Evolutionary conservation across 2,797 vertebrate species (phyloP).

Genomic region (Phoxinus dragarum): DNA sequence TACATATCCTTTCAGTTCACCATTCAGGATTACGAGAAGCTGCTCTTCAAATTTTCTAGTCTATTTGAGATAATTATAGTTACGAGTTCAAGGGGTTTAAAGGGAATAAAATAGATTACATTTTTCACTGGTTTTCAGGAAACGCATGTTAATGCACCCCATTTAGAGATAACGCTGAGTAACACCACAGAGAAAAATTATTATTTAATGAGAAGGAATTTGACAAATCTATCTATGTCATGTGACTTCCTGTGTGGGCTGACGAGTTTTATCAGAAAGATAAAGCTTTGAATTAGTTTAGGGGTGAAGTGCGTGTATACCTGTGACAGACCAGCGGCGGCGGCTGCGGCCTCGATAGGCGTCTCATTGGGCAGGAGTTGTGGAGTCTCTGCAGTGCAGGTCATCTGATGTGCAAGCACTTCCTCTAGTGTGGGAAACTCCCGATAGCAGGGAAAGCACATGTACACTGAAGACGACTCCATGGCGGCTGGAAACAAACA

Average conservation of each 20-base stretch:
- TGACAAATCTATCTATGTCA: not conserved
- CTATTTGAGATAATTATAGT: conserved; percentile 58
- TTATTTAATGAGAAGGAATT: conserved; percentile 10
- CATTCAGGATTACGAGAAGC: conserved; percentile 56
- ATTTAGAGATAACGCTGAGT: conserved; percentile 56
- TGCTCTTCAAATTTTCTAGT: conserved; percentile 51
- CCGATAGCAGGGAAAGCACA: conserved; percentile 86
- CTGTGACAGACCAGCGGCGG: conserved; percentile 48
- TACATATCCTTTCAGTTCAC: conserved; percentile 47
- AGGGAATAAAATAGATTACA: conserved; percentile 50
- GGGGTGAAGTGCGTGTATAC: conserved; percentile 1
- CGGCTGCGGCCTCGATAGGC: conserved; percentile 51
- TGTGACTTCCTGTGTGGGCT: not conserved
- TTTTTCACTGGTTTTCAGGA: conserved; percentile 52
- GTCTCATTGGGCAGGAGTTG: conserved; percentile 37
- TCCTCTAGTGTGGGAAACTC: conserved; percentile 84
- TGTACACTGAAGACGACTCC: conserved; percentile 81
- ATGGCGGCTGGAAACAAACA: conserved; percentile 67
- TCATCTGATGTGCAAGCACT: conserved; percentile 83
- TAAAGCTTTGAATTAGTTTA: not conserved
- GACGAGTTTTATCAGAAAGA: not conserved
- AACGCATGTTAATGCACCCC: conserved; percentile 54
- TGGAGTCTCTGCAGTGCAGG: conserved; percentile 75
- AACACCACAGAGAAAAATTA: conserved; percentile 44
- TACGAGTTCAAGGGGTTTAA: conserved; percentile 51